Evolutionary conservation across 2,888 invertebrate genomes (phyloP), one percentile per base, ranked within the genome.

Genomic region (Latrodectus hesperus): DNA sequence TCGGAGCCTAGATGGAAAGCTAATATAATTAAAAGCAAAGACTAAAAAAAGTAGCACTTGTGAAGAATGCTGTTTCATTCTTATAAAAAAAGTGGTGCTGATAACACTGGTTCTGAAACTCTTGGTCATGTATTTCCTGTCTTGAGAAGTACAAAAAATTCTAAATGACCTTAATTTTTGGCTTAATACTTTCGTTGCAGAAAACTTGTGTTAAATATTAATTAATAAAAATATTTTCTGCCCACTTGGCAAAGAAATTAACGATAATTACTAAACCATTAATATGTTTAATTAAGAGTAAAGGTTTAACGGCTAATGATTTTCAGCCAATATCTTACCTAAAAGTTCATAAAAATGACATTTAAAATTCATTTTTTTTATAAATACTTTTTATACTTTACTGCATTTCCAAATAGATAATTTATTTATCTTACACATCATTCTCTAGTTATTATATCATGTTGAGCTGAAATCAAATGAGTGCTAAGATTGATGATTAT

Each of bases 251-350:
- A 72, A 65, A 65, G 71, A 84, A 84, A 82, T 82, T 77, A 71
- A 76, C 77, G 84, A 77, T 84, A 84, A 84, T 84, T 77, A 72
- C 84, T 76, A 84, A 84, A 84, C 77, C 84, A 71, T 70, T 84
- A 84, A 76, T 71, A 72, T 84, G 84, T 77, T 84, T 84, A 84
- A 84, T 84, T 84, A 84, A 84, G 76, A 84, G 76, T 70, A 72
- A 76, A 77, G 51, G 77, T 52, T 64, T 77, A 84, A 77, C 84
- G 77, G 84, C 71, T 77, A 84, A 84, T 77, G 71, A 84, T 84
- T 84, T 84, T 76, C 77, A 60, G 53, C 74, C n/a, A 72, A 65
- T 72, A 78, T 84, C 74, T 84, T 55, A 55, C 68, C 16, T 17
- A 67, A 70, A 70, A 68, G 52, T 83, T 64, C 38, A 53, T 60